phyloP scores from a whole-genome alignment of 2,113 vertebrate species.

The Ranitomeya variabilis region DNA sequence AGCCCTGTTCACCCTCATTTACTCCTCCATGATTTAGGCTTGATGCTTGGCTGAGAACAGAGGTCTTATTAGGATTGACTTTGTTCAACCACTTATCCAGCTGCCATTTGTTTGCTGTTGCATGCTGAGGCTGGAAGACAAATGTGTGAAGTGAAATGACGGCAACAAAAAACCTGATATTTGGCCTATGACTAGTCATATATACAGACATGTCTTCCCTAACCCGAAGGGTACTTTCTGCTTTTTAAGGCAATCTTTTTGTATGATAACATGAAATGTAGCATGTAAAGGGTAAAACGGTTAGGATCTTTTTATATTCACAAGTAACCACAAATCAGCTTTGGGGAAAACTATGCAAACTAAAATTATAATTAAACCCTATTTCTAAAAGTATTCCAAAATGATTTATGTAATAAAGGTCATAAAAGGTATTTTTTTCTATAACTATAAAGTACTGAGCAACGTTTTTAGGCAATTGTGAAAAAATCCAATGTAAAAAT shows the following conservation, averaged over 20 bases:
- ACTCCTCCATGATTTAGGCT: constrained; percentile 64
- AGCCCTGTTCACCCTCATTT: constrained; percentile 67
- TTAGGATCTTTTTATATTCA: too few relatives aligned
- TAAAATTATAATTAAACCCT: too few relatives aligned
- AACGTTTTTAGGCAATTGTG: too few relatives aligned
- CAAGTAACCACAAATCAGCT: too few relatives aligned
- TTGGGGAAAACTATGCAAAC: too few relatives aligned
- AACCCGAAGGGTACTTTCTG: too few relatives aligned
- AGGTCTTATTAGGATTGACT: constrained; percentile 79
- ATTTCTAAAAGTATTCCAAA: too few relatives aligned
- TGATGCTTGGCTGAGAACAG: constrained; percentile 74
- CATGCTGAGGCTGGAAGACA: constrained; percentile 74
- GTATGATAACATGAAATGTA: background rate
- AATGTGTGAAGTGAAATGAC: background rate
- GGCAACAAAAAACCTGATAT: background rate
- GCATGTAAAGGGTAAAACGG: background rate
- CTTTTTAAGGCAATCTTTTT: background rate
- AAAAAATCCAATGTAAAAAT: too few relatives aligned
- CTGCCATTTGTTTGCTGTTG: constrained; percentile 90
- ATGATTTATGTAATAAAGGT: too few relatives aligned
- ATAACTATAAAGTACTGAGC: background rate
- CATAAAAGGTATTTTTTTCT: too few relatives aligned
- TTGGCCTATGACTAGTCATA: background rate
- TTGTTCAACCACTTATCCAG: constrained; percentile 96
- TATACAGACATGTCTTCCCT: background rate